These are phyloP conservation scores for Nesidiocoris tenuis DNA, from an alignment of 2,888 invertebrate genomes.

Conservation along the genomic window DNA sequence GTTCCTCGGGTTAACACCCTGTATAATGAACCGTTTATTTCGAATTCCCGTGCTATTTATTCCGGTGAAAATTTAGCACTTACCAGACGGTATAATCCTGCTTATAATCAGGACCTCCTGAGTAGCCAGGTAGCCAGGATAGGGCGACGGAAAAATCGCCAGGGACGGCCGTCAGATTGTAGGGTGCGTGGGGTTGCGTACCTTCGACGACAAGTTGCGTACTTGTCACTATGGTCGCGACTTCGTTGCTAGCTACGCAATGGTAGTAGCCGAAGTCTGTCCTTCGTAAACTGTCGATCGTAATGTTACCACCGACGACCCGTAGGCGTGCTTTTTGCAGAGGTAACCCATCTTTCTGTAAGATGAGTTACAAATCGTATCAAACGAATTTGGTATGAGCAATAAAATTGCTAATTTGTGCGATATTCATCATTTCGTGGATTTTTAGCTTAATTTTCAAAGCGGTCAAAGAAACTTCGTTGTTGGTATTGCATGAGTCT, in stretches of 20 bases:
- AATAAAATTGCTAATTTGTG: too few species aligned
- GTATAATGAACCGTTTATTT: too few species aligned
- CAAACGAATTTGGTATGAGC: too few species aligned
- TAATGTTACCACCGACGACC: conserved; percentile 83
- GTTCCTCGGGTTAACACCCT: too few species aligned
- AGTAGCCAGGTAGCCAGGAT: conserved; percentile 92
- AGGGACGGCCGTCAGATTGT: conserved; percentile 87
- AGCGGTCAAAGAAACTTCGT: too few species aligned
- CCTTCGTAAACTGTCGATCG: conserved; percentile 80
- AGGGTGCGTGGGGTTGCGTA: conserved; percentile 95
- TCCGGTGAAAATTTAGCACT: background rate
- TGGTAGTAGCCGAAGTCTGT: conserved; percentile 94
- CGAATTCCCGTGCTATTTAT: too few species aligned
- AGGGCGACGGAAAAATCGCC: conserved; percentile 88
- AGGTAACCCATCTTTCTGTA: conserved; percentile 73
- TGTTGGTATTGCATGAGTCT: too few species aligned
- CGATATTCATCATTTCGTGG: too few species aligned
- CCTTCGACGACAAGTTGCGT: conserved; percentile 89
- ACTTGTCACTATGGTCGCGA: conserved; percentile 88
- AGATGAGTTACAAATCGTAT: too few species aligned
- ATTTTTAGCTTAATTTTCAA: too few species aligned
- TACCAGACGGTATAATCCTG: conserved; percentile 93
- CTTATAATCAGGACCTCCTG: conserved; percentile 91
- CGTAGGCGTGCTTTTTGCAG: conserved; percentile 78
- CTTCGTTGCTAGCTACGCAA: conserved; percentile 92